Evolutionary conservation across 1,140 invertebrate species (phyloP).

Genomic region (Radopholus similis): DNA sequence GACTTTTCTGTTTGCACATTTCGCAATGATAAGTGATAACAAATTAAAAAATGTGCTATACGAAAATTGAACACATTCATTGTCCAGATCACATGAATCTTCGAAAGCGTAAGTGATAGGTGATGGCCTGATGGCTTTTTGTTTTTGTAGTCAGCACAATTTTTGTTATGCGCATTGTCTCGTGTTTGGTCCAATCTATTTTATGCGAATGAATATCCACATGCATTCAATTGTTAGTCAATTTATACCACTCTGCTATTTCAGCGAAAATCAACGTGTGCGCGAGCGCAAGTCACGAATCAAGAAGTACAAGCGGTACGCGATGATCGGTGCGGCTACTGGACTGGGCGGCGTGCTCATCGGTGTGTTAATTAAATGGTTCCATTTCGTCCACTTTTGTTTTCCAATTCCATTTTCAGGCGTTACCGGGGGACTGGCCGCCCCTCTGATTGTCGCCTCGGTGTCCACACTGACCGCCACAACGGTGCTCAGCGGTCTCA

Average conservation of each 20-base stretch:
- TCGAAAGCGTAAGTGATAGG: too few relatives aligned
- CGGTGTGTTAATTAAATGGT: constrained; percentile 39
- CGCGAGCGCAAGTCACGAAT: constrained; percentile 58
- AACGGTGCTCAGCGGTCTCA: constrained; percentile 39
- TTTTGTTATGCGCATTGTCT: constrained; percentile 19
- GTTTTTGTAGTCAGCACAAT: constrained; percentile 26
- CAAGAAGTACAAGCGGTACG: constrained; percentile 62
- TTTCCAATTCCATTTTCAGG: constrained; percentile 44
- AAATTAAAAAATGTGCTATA: too few relatives aligned
- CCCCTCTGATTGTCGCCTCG: constrained; percentile 57
- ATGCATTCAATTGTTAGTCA: not conserved
- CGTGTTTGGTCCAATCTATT: constrained; percentile 11
- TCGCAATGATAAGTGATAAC: too few relatives aligned
- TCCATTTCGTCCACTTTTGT: not conserved
- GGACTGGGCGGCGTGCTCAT: constrained; percentile 63
- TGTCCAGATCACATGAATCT: too few relatives aligned
- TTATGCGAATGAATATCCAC: not conserved
- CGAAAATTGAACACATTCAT: too few relatives aligned
- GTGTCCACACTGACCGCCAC: constrained; percentile 7
- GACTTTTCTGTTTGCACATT: too few relatives aligned
- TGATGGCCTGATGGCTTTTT: too few relatives aligned
- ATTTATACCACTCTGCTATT: constrained; percentile 19
- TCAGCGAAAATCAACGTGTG: constrained; percentile 34
- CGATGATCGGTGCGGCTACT: constrained; percentile 63
- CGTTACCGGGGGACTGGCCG: constrained; percentile 64